Evolutionary conservation across 2,888 invertebrate genomes (phyloP).

Genomic region (Ametastegia equiseti): DNA sequence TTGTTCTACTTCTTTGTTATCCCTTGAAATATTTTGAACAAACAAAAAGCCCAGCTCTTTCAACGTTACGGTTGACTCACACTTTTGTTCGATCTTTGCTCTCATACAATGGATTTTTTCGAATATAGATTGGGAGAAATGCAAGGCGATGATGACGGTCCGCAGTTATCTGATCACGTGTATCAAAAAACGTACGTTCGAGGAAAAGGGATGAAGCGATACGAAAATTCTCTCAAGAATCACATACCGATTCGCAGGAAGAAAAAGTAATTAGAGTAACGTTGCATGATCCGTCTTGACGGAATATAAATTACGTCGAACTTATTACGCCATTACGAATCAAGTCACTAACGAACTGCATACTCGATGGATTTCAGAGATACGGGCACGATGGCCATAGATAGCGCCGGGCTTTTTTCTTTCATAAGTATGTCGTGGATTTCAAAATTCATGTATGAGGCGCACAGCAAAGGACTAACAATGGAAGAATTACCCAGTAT

Average conservation of each 20-base stretch:
- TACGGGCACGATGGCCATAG: conserved; percentile 72
- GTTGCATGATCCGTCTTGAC: too few species aligned
- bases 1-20: too few species aligned
- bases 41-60: too few species aligned
- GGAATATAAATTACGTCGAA: background rate
- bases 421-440: conserved; percentile 78
- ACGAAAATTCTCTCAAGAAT: conserved; percentile 65
- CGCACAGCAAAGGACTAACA: conserved; percentile 75
- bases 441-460: conserved; percentile 76
- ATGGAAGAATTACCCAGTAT: conserved; percentile 72
- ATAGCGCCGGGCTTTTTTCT: conserved; percentile 76
- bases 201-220: too few species aligned
- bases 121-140: too few species aligned
- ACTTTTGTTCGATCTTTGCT: too few species aligned
- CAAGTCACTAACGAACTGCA: background rate
- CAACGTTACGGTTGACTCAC: too few species aligned
- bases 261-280: conserved; percentile 58
- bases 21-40: too few species aligned
- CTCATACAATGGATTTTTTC: too few species aligned
- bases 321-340: background rate
- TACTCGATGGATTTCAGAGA: conserved; percentile 57
- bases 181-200: too few species aligned
- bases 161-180: too few species aligned
- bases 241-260: conserved; percentile 66
- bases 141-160: too few species aligned